A percentile compares a stretch with the other conserved stretches of the same genome.
phyloP scores from a whole-genome alignment of 2,888 invertebrate species.

The Stratiomys singularior region DNA sequence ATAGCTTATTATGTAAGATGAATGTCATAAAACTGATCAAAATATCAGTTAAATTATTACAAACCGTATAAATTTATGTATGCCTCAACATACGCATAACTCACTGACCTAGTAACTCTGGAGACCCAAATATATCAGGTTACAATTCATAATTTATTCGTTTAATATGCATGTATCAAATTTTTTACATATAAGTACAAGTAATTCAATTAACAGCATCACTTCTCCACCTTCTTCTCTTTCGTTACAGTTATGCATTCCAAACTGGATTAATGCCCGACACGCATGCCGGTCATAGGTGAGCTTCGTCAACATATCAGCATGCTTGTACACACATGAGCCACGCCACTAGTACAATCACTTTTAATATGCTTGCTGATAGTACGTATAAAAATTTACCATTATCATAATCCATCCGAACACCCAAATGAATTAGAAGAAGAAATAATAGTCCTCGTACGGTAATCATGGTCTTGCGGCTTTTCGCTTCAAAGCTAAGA shows the following conservation, averaged over 20 bases:
- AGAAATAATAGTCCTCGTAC: slow-evolving; percentile 30
- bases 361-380: neutral
- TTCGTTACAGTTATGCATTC: slow-evolving; percentile 49
- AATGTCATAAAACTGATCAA: neutral
- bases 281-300: slow-evolving; percentile 51
- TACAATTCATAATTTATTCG: slow-evolving; percentile 22
- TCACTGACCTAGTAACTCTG: slow-evolving; percentile 16
- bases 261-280: slow-evolving; percentile 51
- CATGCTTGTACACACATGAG: neutral
- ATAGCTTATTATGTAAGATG: slow-evolving; percentile 22
- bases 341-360: no score
- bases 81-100: neutral
- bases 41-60: neutral
- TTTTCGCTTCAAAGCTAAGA: slow-evolving; percentile 18
- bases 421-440: slow-evolving; percentile 28
- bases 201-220: slow-evolving; percentile 43
- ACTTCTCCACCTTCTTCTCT: slow-evolving; percentile 36
- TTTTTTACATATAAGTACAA: slow-evolving; percentile 26
- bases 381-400: neutral
- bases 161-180: neutral
- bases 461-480: slow-evolving; percentile 11
- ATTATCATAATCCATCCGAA: slow-evolving; percentile 38
- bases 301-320: slow-evolving; percentile 28
- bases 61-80: neutral
- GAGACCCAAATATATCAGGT: slow-evolving; percentile 32